Evolutionary conservation across 2,113 vertebrate species (phyloP).

Genomic region (Catagonus wagneri): DNA sequence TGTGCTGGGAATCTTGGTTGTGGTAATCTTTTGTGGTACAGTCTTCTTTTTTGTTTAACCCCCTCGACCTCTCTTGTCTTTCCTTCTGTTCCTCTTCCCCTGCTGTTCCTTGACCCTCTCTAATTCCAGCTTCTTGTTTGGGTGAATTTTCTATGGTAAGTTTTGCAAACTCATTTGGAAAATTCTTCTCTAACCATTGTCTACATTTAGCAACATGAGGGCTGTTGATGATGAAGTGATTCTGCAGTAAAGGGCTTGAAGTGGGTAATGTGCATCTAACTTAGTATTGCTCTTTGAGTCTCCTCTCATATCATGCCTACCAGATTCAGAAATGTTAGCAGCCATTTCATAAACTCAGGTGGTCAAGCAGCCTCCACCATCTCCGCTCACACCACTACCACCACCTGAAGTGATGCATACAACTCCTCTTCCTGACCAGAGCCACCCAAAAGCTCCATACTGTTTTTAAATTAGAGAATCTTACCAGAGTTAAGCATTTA

Average conservation of each 20-base stretch:
- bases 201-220: constrained; percentile 98
- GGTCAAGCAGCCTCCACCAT: neutral
- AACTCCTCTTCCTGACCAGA: neutral
- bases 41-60: constrained; percentile 99
- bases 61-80: constrained; percentile 94
- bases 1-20: constrained; percentile 99
- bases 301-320: constrained; percentile 91
- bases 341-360: constrained; percentile 86
- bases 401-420: neutral
- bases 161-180: constrained; percentile 97
- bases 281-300: constrained; percentile 86
- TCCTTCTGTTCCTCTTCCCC: constrained; percentile 98
- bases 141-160: constrained; percentile 94
- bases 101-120: constrained; percentile 90
- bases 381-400: neutral
- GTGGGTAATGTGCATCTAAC: constrained; percentile 90
- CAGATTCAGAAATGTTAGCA: constrained; percentile 90
- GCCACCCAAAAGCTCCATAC: too few relatives aligned
- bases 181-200: constrained; percentile 99
- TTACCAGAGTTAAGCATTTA: constrained; percentile 2
- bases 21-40: constrained; percentile 97
- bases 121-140: constrained; percentile 91
- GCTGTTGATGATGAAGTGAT: constrained; percentile 92
- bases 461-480: constrained; percentile 31
- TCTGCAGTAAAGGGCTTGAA: constrained; percentile 98